A percentile compares a stretch with the other conserved stretches of the same genome.
Conservation (phyloP, 2,797 vertebrate species). For the Hippocampus kuda region DNA sequence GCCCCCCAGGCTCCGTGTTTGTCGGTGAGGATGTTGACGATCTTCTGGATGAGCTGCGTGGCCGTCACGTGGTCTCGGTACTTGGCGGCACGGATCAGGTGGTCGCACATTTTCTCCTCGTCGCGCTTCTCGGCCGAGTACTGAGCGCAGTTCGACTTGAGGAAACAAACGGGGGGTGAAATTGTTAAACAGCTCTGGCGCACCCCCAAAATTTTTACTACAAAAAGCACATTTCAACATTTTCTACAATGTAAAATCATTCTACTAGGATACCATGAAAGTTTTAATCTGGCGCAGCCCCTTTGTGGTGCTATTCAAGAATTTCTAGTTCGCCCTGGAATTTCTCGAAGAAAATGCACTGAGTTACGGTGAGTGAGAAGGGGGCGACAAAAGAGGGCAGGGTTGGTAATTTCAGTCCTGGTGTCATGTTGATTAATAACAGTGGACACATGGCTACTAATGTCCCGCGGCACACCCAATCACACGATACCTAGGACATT, state of each 20-base stretch:
- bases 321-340: neutral
- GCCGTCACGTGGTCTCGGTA: conserved; percentile 93
- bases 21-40: conserved; percentile 92
- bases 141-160: conserved; percentile 86
- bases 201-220: no score
- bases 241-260: no score
- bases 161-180: neutral
- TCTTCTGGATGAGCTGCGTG: conserved; percentile 92
- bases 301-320: neutral
- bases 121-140: conserved; percentile 92
- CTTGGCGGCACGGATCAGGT: conserved; percentile 91
- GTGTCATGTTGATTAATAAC: conserved; percentile 76
- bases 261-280: no score
- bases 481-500: conserved; percentile 63
- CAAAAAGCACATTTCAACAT: no score
- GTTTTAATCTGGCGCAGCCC: no score
- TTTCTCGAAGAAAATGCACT: neutral
- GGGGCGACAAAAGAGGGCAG: conserved; percentile 34
- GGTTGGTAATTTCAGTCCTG: conserved; percentile 62
- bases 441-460: conserved; percentile 67
- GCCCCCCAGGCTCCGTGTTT: conserved; percentile 94
- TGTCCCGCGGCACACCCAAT: conserved; percentile 60
- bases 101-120: conserved; percentile 98
- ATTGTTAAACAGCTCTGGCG: no score
- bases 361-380: neutral